A percentile compares a stretch with the other conserved stretches of the same genome.
phyloP scores from a whole-genome alignment of 2,113 vertebrate species.

The Cyrtonyx montezumae region DNA sequence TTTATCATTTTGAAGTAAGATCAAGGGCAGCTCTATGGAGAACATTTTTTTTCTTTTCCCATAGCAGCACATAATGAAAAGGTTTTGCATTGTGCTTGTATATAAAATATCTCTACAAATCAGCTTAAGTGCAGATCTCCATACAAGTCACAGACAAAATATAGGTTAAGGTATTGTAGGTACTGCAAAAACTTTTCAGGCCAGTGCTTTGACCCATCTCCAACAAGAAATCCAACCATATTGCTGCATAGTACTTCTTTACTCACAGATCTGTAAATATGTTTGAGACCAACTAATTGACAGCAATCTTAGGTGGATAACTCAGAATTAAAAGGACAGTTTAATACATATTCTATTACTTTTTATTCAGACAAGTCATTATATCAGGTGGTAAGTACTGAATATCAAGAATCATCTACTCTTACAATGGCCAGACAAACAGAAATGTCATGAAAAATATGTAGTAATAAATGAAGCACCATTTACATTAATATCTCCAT shows the following conservation, averaged over 20 bases:
- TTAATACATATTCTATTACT: background rate
- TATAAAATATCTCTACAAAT: slow-evolving; percentile 61
- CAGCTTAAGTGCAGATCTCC: background rate
- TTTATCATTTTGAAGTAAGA: slow-evolving; percentile 64
- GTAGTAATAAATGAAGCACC: slow-evolving; percentile 52
- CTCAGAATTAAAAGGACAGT: background rate
- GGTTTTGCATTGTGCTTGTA: slow-evolving; percentile 39
- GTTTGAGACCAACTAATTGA: background rate
- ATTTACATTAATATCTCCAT: slow-evolving; percentile 44
- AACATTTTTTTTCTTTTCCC: background rate
- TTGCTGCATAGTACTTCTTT: background rate
- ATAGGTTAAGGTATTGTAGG: background rate
- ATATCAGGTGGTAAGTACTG: background rate
- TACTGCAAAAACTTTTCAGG: background rate
- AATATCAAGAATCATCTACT: slow-evolving; percentile 1
- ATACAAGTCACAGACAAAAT: slow-evolving; percentile 38
- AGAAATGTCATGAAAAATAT: slow-evolving; percentile 40
- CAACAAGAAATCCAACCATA: no score
- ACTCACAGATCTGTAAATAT: background rate
- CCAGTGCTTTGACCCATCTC: background rate
- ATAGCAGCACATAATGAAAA: slow-evolving; percentile 49
- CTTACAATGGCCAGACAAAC: background rate
- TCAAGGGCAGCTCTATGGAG: background rate
- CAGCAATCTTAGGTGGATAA: background rate
- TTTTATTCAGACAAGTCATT: slow-evolving; percentile 31